A percentile compares a stretch with the other conserved stretches of the same genome.
Evolutionary conservation across 64 coral and sea anemone species (phyloP).

Genomic region (Porites lutea): DNA sequence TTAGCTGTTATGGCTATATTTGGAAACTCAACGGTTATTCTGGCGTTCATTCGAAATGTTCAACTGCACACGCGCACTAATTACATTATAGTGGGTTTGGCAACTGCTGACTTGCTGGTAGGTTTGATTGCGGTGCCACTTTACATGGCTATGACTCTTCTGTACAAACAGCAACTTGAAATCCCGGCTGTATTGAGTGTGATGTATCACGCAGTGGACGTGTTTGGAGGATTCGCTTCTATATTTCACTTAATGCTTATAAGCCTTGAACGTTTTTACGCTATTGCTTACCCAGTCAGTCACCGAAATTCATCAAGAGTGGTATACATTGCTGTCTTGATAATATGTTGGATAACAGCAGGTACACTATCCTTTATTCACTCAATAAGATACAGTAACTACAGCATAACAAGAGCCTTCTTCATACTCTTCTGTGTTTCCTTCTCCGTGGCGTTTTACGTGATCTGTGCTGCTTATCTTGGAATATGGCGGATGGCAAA

Average conservation of each 20-base stretch:
- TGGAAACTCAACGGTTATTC: conserved; percentile 79
- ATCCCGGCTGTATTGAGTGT: neutral
- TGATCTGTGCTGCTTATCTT: conserved; percentile 70
- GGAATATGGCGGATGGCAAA: conserved; percentile 76
- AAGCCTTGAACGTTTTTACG: conserved; percentile 79
- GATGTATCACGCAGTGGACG: conserved; percentile 63
- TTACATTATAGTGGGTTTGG: conserved; percentile 75
- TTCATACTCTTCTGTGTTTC: conserved; percentile 74
- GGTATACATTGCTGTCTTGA: conserved; percentile 44
- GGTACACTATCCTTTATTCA: conserved; percentile 68
- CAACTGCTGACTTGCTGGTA: conserved; percentile 77
- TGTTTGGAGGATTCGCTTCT: conserved; percentile 85
- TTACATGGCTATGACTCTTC: conserved; percentile 52
- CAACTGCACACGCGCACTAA: conserved; percentile 78
- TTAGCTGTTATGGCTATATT: conserved; percentile 81
- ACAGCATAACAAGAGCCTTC: conserved; percentile 54
- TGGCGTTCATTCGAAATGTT: conserved; percentile 71
- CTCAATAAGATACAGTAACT: conserved; percentile 29
- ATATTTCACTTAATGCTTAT: conserved; percentile 85
- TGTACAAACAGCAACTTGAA: neutral
- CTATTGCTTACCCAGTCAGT: conserved; percentile 69
- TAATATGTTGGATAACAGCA: conserved; percentile 67
- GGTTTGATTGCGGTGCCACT: conserved; percentile 77
- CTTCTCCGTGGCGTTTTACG: conserved; percentile 38
- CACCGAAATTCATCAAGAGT: conserved; percentile 81